Percentiles rank a stretch among this genome's conserved stretches.
Conservation (phyloP, 2,888 invertebrate species). For the Agrochola lychnidis region DNA sequence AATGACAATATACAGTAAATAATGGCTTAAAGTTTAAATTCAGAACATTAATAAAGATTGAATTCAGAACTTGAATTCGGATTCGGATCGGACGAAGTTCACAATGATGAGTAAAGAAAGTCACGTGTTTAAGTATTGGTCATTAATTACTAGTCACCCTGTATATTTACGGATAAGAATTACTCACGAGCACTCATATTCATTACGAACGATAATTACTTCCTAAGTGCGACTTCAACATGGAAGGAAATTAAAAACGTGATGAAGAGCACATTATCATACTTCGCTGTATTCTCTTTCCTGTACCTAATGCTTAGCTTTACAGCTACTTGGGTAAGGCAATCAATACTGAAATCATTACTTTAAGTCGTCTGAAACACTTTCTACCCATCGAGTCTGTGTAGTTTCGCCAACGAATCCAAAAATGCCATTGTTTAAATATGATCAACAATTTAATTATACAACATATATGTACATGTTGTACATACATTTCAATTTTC, state of each 20-base stretch:
- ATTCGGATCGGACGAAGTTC: too few relatives aligned
- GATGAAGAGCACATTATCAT: slow-evolving; percentile 27
- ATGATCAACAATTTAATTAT: slow-evolving; percentile 40
- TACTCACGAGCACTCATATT: slow-evolving; percentile 26
- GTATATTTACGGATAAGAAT: slow-evolving; percentile 7
- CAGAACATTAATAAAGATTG: too few relatives aligned
- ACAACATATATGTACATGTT: too few relatives aligned
- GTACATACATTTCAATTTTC: slow-evolving; percentile 49
- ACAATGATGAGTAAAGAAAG: too few relatives aligned
- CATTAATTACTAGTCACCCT: too few relatives aligned
- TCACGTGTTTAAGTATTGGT: too few relatives aligned
- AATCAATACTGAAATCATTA: not conserved
- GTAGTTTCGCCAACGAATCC: not conserved
- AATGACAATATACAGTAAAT: too few relatives aligned
- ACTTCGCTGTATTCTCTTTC: slow-evolving; percentile 31
- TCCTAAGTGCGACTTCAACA: slow-evolving; percentile 42
- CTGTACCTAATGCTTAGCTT: slow-evolving; percentile 7
- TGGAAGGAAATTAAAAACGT: slow-evolving; percentile 55
- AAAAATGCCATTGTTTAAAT: not conserved
- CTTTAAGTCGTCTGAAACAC: not conserved
- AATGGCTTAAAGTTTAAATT: too few relatives aligned
- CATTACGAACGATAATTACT: slow-evolving; percentile 36
- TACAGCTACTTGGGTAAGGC: not conserved
- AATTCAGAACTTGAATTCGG: too few relatives aligned
- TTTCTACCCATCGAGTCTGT: not conserved